phyloP scores from a whole-genome alignment of 2,888 invertebrate species.

The Phania funesta region DNA sequence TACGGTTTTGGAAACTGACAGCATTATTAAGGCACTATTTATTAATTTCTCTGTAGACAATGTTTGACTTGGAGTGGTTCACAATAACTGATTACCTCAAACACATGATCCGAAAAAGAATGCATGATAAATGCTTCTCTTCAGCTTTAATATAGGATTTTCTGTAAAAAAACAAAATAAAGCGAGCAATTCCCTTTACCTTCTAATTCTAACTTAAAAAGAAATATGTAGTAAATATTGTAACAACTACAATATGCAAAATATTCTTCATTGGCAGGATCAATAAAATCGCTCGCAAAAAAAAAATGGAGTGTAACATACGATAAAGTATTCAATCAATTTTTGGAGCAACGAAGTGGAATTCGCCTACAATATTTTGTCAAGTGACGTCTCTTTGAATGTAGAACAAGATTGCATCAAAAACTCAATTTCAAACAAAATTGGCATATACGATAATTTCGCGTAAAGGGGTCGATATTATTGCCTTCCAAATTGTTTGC shows the following conservation, averaged over 20 bases:
- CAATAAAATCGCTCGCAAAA: conserved; percentile 19
- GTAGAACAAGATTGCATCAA: no score
- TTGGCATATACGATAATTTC: no score
- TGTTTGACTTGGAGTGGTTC: conserved; percentile 17
- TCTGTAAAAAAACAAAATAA: conserved; percentile 26
- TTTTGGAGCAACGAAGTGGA: no score
- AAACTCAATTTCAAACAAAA: no score
- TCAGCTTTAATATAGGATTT: conserved; percentile 27
- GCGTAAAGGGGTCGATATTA: no score
- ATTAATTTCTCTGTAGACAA: conserved; percentile 25
- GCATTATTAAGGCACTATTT: conserved; percentile 30
- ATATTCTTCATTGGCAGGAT: conserved; percentile 22
- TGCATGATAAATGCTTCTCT: conserved; percentile 20
- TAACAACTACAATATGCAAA: conserved; percentile 12
- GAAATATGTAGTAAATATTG: conserved; percentile 19
- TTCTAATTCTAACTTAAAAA: conserved; percentile 3
- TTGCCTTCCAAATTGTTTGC: no score
- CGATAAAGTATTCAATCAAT: neutral
- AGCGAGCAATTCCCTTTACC: conserved; percentile 16
- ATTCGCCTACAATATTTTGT: conserved; percentile 9
- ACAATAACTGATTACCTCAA: conserved; percentile 39
- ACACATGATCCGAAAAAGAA: conserved; percentile 20
- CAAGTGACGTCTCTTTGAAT: neutral
- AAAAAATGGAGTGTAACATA: neutral
- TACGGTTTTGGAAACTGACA: conserved; percentile 32